phyloP scores from a whole-genome alignment of 2,797 vertebrate genomes.

The Myotis myotis region DNA sequence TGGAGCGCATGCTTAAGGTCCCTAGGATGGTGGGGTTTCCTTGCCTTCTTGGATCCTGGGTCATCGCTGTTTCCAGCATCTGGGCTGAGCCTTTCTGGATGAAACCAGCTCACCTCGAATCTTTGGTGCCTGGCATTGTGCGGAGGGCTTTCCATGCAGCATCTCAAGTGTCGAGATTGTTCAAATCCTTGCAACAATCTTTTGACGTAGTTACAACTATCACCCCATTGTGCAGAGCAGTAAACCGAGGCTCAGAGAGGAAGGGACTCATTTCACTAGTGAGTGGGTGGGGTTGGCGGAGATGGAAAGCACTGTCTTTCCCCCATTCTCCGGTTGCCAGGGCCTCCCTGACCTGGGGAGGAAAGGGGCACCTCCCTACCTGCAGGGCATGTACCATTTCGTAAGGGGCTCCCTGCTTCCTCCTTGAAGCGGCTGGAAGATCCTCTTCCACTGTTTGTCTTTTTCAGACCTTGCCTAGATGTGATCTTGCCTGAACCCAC shows the following conservation, averaged over 20 bases:
- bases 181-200: neutral
- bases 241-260: neutral
- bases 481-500: neutral
- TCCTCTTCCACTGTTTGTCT: neutral
- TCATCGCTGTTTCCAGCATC: neutral
- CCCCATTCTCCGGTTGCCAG: neutral
- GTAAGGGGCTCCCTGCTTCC: neutral
- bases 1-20: neutral
- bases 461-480: neutral
- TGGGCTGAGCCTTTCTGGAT: neutral
- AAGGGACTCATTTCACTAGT: neutral
- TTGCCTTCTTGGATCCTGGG: neutral
- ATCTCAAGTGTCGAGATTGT: neutral
- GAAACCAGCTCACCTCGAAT: neutral
- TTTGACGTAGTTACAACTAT: fast-evolving
- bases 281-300: neutral
- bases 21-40: neutral
- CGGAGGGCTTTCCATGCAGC: neutral
- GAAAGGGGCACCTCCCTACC: too few relatives aligned
- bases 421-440: neutral
- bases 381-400: neutral
- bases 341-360: neutral
- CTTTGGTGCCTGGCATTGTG: neutral
- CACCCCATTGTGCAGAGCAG: neutral
- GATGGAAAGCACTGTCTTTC: neutral